These are phyloP conservation scores for Acyrthosiphon pisum DNA, from an alignment of 1,140 invertebrate species.

Conservation along the genomic window DNA sequence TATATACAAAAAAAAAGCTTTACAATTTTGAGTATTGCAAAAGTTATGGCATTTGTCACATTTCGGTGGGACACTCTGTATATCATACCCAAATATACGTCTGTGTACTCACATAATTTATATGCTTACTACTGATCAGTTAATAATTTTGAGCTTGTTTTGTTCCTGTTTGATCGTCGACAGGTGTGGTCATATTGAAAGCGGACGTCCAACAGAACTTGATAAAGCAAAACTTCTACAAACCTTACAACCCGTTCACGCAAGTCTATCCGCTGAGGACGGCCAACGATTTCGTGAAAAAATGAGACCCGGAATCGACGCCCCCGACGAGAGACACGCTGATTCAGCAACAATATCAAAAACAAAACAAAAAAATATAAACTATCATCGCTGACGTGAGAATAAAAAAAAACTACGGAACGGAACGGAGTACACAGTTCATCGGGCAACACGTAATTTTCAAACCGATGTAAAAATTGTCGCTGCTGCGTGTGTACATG, in stretches of 20 bases:
- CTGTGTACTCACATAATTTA: too few species aligned
- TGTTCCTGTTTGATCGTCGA: not conserved
- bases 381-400: not conserved
- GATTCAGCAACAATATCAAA: constrained; percentile 43
- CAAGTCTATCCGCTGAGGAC: constrained; percentile 64
- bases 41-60: too few species aligned
- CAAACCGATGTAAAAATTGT: not conserved
- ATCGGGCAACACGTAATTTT: not conserved
- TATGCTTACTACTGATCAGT: not conserved
- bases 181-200: constrained; percentile 82
- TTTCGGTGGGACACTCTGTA: too few species aligned
- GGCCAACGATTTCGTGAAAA: constrained; percentile 51
- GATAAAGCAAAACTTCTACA: constrained; percentile 61
- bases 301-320: constrained; percentile 25
- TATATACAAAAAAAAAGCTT: too few species aligned
- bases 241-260: constrained; percentile 71
- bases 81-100: too few species aligned
- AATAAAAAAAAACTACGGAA: not conserved
- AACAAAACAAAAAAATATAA: not conserved
- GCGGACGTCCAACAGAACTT: constrained; percentile 76
- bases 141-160: not conserved
- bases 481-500: not conserved
- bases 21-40: too few species aligned
- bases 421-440: not conserved
- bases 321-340: not conserved